Conservation (phyloP, 1,140 invertebrate genomes). For the Pectinophora gossypiella region DNA sequence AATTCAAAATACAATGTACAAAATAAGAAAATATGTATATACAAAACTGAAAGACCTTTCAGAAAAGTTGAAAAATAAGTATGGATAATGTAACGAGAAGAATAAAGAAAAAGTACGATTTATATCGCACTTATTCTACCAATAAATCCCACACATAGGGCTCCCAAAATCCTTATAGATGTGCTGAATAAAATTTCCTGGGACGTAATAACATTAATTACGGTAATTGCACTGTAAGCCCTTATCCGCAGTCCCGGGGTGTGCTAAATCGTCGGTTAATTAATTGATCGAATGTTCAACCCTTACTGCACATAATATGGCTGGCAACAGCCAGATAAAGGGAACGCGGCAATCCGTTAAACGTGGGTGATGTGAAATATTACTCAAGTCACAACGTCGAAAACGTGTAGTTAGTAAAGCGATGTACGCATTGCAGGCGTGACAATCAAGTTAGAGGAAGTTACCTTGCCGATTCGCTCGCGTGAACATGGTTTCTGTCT, state of each 20-base stretch:
- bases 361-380: slow-evolving; percentile 68
- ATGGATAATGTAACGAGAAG: too few species aligned
- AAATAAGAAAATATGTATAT: too few species aligned
- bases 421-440: too few species aligned
- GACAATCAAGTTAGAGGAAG: too few species aligned
- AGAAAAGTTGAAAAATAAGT: too few species aligned
- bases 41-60: too few species aligned
- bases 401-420: slow-evolving; percentile 63
- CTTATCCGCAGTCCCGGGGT: slow-evolving; percentile 38
- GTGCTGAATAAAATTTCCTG: neutral
- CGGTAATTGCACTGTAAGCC: slow-evolving; percentile 46
- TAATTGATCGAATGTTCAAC: slow-evolving; percentile 72
- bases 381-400: slow-evolving; percentile 64
- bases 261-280: slow-evolving; percentile 64
- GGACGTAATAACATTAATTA: slow-evolving; percentile 54
- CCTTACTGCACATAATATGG: slow-evolving; percentile 63
- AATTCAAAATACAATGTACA: too few species aligned
- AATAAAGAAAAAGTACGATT: too few species aligned
- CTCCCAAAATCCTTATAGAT: neutral
- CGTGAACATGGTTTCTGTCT: too few species aligned
- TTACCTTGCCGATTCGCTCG: too few species aligned
- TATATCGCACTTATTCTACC: too few species aligned
- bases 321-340: slow-evolving; percentile 66
- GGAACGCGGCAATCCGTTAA: slow-evolving; percentile 60
- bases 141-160: too few species aligned